Base-by-base conservation (phyloP, 2,888 invertebrate genomes). In the Drosophila neoperkinsi region DNA sequence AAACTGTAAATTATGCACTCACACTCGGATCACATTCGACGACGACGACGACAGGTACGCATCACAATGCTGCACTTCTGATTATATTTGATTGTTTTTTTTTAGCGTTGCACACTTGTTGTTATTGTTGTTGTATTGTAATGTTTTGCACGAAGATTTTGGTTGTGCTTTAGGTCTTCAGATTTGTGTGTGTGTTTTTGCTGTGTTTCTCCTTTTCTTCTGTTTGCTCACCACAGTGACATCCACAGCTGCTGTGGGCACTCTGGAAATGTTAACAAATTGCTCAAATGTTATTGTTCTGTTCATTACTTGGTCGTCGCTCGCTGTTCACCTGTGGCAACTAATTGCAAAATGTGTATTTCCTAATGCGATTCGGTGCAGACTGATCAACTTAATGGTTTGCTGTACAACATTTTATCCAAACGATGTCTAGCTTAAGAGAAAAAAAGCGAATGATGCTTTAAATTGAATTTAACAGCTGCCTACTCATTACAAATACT, bases 1-100 rank as follows among this genome's bases (percentile, higher is more conserved):
- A 84, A 84, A 71, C 87, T 52, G 82, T 83, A 84, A 84, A 84
- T 84, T 87, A 84, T 83, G 82, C 84, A 78, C 76, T 74, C 77
- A 66, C 60, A 63, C 68, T 73, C 66, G 25, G 28, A 4, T 43
- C 53, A 25, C 53, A 13, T 46, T 43, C 41, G 21, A n/a, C 57
- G 25, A 30, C 21, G 16, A n/a, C 41, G 21, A 25, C 41, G 52
- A 34, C 65, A 58, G 46, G 38, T 53, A 58, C 55, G 28, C 58
- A 72, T 51, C 77, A 55, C 50, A 41, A 61, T 30, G 55, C 46
- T 67, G 43, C 69, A 55, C 60, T 68, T 67, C 10, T 18, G 7
- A 1, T 31, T 50, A 43, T 6, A 25, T 18, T 57, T 52, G 36
- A 56, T 55, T 43, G 53, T 31, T 52, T 43, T 68, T 68, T 68